Evolutionary conservation across 2,797 vertebrate genomes (phyloP).

Genomic region (Xerus rutilus): DNA sequence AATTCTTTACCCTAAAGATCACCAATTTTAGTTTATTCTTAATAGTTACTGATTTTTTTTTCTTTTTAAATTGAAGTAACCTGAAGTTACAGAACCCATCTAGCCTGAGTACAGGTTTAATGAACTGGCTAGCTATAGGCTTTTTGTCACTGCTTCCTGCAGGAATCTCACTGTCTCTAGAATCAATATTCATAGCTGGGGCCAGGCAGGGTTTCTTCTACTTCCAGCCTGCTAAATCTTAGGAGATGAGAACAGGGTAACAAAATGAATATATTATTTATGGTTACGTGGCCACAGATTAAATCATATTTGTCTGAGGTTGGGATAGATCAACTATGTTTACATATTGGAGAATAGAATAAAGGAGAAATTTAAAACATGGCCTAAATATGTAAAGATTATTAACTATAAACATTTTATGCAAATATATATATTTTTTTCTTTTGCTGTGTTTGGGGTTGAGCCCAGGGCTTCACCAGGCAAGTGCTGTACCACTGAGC

Average conservation of each 20-base stretch:
- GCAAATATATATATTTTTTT: background rate
- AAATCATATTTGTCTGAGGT: background rate
- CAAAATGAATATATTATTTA: background rate
- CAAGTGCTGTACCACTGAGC: too few species aligned
- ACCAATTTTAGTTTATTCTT: background rate
- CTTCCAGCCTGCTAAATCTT: background rate
- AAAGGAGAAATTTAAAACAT: conserved; percentile 16
- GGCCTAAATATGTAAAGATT: conserved; percentile 28
- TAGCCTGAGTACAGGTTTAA: background rate
- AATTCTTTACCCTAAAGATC: background rate
- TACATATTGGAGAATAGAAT: background rate
- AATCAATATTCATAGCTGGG: background rate
- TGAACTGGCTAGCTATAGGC: background rate
- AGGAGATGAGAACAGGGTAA: background rate
- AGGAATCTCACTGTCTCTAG: background rate
- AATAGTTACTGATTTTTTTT: background rate
- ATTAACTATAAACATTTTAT: background rate
- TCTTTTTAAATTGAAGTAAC: background rate
- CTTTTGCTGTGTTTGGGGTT: too few species aligned
- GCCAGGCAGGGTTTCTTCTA: background rate
- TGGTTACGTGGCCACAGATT: background rate
- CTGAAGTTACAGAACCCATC: conserved; percentile 14
- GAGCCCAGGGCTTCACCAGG: too few species aligned
- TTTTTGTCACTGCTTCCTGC: background rate
- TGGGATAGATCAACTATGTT: background rate